Evolutionary conservation across 1,140 invertebrate genomes (phyloP).

Genomic region (Chironomus striatipennis): DNA sequence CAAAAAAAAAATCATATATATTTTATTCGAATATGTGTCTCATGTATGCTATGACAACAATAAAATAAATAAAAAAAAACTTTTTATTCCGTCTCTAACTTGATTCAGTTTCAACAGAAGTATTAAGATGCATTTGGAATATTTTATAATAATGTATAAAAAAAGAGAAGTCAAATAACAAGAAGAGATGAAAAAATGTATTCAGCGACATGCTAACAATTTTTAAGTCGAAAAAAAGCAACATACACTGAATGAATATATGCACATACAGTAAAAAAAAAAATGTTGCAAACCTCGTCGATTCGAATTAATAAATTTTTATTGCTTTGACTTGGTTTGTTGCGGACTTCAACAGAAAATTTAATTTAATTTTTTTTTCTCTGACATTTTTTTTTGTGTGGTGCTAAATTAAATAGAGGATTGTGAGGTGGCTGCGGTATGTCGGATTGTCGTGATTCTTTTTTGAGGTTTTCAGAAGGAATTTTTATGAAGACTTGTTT

Average conservation of each 20-base stretch:
- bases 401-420: too few relatives aligned
- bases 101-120: background rate
- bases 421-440: too few relatives aligned
- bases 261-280: background rate
- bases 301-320: slow-evolving; percentile 23
- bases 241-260: background rate
- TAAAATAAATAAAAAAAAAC: background rate
- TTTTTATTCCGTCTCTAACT: background rate
- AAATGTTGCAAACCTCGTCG: slow-evolving; percentile 22
- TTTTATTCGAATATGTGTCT: background rate
- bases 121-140: slow-evolving; percentile 23
- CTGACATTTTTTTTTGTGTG: background rate
- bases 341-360: background rate
- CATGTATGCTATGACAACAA: background rate
- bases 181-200: background rate
- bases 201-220: slow-evolving; percentile 12
- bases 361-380: slow-evolving; percentile 9
- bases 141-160: background rate
- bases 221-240: background rate
- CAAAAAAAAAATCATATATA: too few relatives aligned
- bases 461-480: too few relatives aligned
- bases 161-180: background rate
- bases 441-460: too few relatives aligned
- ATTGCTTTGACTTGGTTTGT: slow-evolving; percentile 16
- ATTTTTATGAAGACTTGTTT: too few relatives aligned